A percentile compares a stretch with the other conserved stretches of the same genome.
Evolutionary conservation across 1,140 invertebrate species (phyloP).

Genomic region (Drosophila ironensis): DNA sequence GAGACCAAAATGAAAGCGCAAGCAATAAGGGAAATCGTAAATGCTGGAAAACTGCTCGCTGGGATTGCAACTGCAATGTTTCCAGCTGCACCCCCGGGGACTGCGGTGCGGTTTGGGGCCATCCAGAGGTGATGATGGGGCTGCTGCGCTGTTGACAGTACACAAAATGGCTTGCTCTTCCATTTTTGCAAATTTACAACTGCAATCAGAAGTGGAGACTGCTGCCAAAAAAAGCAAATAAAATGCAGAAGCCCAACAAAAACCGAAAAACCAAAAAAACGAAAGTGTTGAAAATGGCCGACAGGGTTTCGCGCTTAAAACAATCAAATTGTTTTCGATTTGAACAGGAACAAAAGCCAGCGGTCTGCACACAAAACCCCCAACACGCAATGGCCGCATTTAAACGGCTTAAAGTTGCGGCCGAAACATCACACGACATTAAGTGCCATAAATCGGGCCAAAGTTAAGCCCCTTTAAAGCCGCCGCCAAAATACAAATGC

Average conservation of each 20-base stretch:
- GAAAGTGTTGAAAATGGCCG: conserved; percentile 42
- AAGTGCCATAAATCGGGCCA: conserved; percentile 4
- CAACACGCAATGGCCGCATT: conserved; percentile 26
- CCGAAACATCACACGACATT: conserved; percentile 5
- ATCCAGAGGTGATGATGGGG: conserved; percentile 28
- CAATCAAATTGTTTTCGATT: conserved; percentile 56
- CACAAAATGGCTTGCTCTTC: conserved; percentile 26
- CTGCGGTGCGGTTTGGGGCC: conserved; percentile 5
- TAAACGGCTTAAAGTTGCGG: conserved; percentile 14
- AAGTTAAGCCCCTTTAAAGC: conserved; percentile 12
- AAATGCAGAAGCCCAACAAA: too few relatives aligned
- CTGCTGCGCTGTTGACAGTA: conserved; percentile 54
- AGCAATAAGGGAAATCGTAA: conserved; percentile 70
- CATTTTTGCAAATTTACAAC: conserved; percentile 44
- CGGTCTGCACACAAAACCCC: conserved; percentile 13
- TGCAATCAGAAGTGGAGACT: conserved; percentile 44
- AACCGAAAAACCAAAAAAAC: background rate
- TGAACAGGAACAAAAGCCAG: background rate
- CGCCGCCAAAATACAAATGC: background rate
- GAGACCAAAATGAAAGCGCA: conserved; percentile 48
- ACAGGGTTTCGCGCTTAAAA: conserved; percentile 56
- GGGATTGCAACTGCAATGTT: conserved; percentile 11
- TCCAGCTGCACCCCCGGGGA: background rate
- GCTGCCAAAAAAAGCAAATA: too few relatives aligned
- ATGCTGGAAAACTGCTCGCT: conserved; percentile 55